Base-by-base conservation (phyloP, 2,888 invertebrate genomes). In the Atherix ibis region DNA sequence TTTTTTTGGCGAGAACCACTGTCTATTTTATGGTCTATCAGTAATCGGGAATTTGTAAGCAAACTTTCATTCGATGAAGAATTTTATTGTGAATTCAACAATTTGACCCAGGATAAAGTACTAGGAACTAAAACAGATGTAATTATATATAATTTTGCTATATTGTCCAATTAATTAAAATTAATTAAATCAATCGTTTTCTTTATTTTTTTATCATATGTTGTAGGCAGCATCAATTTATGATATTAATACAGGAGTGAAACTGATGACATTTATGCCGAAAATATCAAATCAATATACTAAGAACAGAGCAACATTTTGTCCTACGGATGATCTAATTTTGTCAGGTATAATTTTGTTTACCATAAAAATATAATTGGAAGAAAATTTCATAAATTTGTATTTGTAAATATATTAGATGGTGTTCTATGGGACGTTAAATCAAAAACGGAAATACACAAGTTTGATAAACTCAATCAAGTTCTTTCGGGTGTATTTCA, bases 401-500 rank as follows among this genome's bases (percentile, higher is more conserved):
- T n/a, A n/a, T n/a, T 12, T 14, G 8, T 17, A 25, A 26, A 12
- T 13, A 14, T 45, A 43, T 45, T 61, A 66, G 95, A 97, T 57
- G 95, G 97, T 25, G 91, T 95, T 0, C 63, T 97, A 1, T 97
- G 91, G 81, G 95, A 97, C 56, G 80, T 89, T 6, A 75, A 79
- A 46, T 73, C 80, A 0, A 82, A 82, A 14, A 83, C 80, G 50
- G 77, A 85, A 45, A 81, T 98, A 29, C 94, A 95, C 63, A 94
- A 95, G 57, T 87, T 98, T 54, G 98, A 98, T 63, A 97, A 97
- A 59, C 68, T 98, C 22, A 97, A 95, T 65, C 85, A 91, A 53
- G 81, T 81, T 27, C 74, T 92, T 36, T 94, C 88, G 52, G 97
- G 95, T 1, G 82, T 91, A 5, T 97, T 97, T 52, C 94, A 95